Evolutionary conservation across 2,113 vertebrate genomes (phyloP).

Genomic region (Spheniscus mendiculus): DNA sequence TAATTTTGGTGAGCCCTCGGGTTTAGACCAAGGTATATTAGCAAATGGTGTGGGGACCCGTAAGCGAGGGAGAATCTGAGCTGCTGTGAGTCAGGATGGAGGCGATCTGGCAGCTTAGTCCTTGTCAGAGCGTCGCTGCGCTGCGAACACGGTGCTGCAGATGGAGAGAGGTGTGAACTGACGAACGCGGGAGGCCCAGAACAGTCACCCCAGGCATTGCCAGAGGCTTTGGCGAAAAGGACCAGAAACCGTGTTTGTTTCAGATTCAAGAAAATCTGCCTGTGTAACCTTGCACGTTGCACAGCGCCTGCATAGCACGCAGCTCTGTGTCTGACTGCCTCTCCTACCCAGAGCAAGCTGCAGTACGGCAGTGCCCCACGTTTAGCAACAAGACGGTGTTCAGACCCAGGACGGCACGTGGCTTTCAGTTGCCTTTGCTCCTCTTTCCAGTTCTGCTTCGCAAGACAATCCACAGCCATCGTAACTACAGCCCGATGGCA

Average conservation of each 20-base stretch:
- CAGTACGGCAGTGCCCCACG: rapidly evolving
- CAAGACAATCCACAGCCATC: rapidly evolving
- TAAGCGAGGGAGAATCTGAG: neutral
- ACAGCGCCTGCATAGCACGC: neutral
- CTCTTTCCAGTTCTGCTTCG: neutral
- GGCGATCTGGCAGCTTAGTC: neutral
- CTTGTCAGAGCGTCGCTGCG: rapidly evolving
- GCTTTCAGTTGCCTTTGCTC: neutral
- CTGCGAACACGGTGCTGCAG: rapidly evolving
- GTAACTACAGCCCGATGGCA: rapidly evolving
- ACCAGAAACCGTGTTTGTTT: neutral
- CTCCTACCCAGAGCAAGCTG: neutral
- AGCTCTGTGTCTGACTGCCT: neutral
- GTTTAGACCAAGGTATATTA: neutral
- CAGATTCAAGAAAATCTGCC: neutral
- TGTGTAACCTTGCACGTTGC: neutral
- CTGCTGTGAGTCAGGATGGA: neutral
- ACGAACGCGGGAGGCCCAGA: neutral
- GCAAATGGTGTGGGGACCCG: rapidly evolving
- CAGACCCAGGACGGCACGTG: rapidly evolving
- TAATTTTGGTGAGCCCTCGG: neutral
- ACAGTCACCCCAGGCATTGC: neutral
- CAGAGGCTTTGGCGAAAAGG: neutral
- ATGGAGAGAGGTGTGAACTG: neutral
- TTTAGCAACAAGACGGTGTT: neutral